Conservation (phyloP, 2,888 invertebrate genomes). For the Drosophila kuntzei region DNA sequence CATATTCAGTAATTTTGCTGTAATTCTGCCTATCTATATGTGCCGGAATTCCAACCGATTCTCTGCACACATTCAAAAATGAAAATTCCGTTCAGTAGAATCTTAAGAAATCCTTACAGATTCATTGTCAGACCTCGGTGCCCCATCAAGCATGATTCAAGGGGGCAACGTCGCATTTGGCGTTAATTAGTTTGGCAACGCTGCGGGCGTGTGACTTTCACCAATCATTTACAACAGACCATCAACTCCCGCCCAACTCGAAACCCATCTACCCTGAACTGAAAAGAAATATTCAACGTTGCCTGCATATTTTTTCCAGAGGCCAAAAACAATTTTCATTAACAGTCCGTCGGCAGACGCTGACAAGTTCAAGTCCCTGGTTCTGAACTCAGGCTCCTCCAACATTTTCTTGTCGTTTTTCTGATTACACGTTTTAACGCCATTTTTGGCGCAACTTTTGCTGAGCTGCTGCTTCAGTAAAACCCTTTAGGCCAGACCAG, state of each 20-base stretch:
- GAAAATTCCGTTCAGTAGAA: slow-evolving; percentile 3
- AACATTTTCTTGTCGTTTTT: slow-evolving; percentile 58
- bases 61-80: background rate
- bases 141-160: slow-evolving; percentile 9
- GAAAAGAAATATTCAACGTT: slow-evolving; percentile 24
- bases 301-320: slow-evolving; percentile 33
- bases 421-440: slow-evolving; percentile 77
- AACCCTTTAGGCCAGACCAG: slow-evolving; percentile 68
- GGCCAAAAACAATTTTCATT: slow-evolving; percentile 72
- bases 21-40: background rate
- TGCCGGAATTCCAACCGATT: slow-evolving; percentile 1
- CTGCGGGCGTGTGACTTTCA: slow-evolving; percentile 71
- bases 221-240: slow-evolving; percentile 67
- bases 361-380: slow-evolving; percentile 56
- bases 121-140: background rate
- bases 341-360: slow-evolving; percentile 68
- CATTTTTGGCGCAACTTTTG: slow-evolving; percentile 71
- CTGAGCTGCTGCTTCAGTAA: slow-evolving; percentile 42
- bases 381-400: slow-evolving; percentile 21
- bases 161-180: slow-evolving; percentile 64
- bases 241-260: slow-evolving; percentile 20
- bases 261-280: background rate
- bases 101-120: slow-evolving; percentile 23
- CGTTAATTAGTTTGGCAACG: slow-evolving; percentile 77
- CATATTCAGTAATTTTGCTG: background rate